Conservation (phyloP, 2,113 vertebrate genomes). For the Isichthys henryi region DNA sequence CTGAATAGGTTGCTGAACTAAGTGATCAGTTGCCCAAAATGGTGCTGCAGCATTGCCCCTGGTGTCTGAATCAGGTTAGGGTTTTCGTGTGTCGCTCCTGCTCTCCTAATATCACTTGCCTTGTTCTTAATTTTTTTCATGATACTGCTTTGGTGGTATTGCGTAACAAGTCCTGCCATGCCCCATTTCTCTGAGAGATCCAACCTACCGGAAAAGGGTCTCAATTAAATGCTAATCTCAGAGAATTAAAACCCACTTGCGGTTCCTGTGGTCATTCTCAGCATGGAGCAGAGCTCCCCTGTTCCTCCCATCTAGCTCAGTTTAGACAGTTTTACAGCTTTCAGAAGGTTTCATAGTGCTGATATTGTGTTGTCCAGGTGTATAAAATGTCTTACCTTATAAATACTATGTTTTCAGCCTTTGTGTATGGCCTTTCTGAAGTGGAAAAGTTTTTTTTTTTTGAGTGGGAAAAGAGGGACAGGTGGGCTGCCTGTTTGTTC, state of each 20-base stretch:
- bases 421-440: neutral
- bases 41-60: neutral
- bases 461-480: neutral
- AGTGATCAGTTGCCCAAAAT: neutral
- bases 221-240: conserved; percentile 6
- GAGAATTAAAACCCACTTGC: conserved; percentile 3
- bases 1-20: neutral
- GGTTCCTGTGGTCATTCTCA: neutral
- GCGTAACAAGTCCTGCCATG: neutral
- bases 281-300: neutral
- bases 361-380: neutral
- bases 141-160: neutral
- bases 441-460: neutral
- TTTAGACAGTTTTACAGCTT: neutral
- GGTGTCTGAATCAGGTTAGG: neutral
- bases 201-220: neutral
- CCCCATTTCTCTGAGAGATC: neutral
- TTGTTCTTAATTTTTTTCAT: neutral
- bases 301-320: neutral
- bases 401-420: neutral
- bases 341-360: neutral
- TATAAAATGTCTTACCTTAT: neutral
- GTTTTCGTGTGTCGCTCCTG: neutral
- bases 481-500: neutral
- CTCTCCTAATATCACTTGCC: neutral